These are phyloP conservation scores for Apantesis nais DNA, from an alignment of 2,888 invertebrate genomes.

Conservation along the genomic window DNA sequence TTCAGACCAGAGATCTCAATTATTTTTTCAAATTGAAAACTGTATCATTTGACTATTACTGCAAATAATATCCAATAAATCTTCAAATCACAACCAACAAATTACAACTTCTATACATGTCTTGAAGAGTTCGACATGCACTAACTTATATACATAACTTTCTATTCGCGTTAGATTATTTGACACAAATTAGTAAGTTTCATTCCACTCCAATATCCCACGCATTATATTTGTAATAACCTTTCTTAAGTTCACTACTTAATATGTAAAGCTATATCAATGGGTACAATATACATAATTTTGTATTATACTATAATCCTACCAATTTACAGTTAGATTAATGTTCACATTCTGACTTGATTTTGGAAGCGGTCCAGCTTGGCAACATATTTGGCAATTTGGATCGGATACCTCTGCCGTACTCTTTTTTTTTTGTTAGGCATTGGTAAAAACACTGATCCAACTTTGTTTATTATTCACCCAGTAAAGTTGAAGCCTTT, in stretches of 20 bases:
- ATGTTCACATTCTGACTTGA: constrained; percentile 59
- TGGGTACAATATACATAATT: constrained; percentile 44
- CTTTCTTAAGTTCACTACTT: constrained; percentile 24
- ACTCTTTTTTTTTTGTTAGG: constrained; percentile 60
- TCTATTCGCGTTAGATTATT: constrained; percentile 17
- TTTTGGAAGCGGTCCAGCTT: constrained; percentile 68
- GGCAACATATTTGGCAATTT: constrained; percentile 67
- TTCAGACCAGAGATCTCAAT: no score
- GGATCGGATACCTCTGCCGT: constrained; percentile 59
- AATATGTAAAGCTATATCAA: constrained; percentile 33
- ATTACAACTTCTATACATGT: constrained; percentile 16
- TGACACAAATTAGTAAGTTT: constrained; percentile 24
- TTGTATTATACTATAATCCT: constrained; percentile 63
- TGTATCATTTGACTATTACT: background rate
- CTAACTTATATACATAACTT: constrained; percentile 24
- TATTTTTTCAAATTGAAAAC: background rate
- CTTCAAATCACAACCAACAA: constrained; percentile 16
- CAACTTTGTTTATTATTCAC: constrained; percentile 41
- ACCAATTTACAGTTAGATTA: constrained; percentile 65
- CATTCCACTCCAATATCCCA: constrained; percentile 23
- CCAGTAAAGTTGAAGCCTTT: constrained; percentile 12
- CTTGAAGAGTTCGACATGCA: constrained; percentile 24
- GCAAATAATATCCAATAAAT: constrained; percentile 9
- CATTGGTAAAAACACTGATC: constrained; percentile 54
- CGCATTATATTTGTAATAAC: constrained; percentile 28